Evolutionary conservation across 2,888 invertebrate species (phyloP).

Genomic region (Panopea generosa): DNA sequence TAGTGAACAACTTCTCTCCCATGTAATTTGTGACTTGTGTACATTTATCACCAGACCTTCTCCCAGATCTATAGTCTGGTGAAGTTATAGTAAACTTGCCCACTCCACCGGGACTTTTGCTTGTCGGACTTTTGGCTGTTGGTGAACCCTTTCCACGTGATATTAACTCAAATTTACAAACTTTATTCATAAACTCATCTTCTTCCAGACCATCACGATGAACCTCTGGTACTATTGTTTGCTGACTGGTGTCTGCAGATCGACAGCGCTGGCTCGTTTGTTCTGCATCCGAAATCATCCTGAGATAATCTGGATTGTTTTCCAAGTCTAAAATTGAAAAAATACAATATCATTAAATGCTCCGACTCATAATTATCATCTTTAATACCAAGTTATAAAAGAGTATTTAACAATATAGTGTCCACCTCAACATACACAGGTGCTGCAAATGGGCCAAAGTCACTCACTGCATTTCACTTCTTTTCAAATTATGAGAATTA

Average conservation of each 20-base stretch:
- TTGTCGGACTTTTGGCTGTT: slow-evolving; percentile 62
- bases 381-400: no score
- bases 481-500: no score
- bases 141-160: slow-evolving; percentile 72
- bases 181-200: slow-evolving; percentile 90
- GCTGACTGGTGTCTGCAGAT: slow-evolving; percentile 46
- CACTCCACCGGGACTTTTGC: slow-evolving; percentile 48
- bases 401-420: no score
- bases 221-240: slow-evolving; percentile 31
- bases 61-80: slow-evolving; percentile 53
- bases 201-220: slow-evolving; percentile 85
- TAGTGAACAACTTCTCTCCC: slow-evolving; percentile 82
- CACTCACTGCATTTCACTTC: no score
- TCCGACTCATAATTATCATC: not conserved
- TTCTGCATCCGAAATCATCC: slow-evolving; percentile 80
- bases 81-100: slow-evolving; percentile 54
- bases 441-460: no score
- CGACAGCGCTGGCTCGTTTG: slow-evolving; percentile 55
- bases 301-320: slow-evolving; percentile 77
- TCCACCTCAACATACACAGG: no score
- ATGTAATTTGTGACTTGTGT: slow-evolving; percentile 58
- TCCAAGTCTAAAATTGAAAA: slow-evolving; percentile 72
- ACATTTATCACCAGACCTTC: slow-evolving; percentile 54
- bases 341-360: slow-evolving; percentile 29
- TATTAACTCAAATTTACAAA: slow-evolving; percentile 90